These are phyloP conservation scores for Hiodon tergisus DNA, from an alignment of 2,113 vertebrate species.

Conservation along the genomic window DNA sequence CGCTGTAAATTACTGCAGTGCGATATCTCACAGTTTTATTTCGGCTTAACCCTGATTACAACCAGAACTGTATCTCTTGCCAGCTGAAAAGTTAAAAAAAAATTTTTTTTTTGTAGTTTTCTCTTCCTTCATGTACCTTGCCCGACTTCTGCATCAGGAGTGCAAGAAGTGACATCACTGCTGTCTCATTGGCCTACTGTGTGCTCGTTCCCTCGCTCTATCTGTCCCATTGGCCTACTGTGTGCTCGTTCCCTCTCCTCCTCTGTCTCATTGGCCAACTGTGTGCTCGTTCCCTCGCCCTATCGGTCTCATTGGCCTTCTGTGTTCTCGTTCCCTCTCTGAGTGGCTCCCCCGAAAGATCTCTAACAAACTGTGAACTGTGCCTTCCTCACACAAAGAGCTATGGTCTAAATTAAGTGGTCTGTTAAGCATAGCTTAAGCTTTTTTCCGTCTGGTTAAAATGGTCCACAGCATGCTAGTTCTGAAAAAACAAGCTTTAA, in stretches of 20 bases:
- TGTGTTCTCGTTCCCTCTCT: background rate
- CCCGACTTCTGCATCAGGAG: conserved; percentile 52
- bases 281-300: background rate
- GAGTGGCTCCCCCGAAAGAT: background rate
- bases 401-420: too few species aligned
- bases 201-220: too few species aligned
- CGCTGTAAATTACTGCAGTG: conserved; percentile 8
- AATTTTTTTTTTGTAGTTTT: conserved; percentile 12
- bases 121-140: conserved; percentile 11
- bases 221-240: background rate
- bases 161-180: conserved; percentile 69
- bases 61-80: conserved; percentile 20
- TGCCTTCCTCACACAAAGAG: background rate
- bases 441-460: too few species aligned
- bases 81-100: background rate
- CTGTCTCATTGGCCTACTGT: conserved; percentile 18
- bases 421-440: too few species aligned
- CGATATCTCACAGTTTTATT: background rate
- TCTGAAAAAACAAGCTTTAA: too few species aligned
- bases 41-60: conserved; percentile 26
- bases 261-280: too few species aligned
- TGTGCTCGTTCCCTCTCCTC: background rate
- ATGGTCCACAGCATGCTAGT: too few species aligned
- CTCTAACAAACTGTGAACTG: background rate
- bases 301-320: background rate